Evolutionary conservation across 2,888 invertebrate species (phyloP).

Genomic region (Cistogaster globosa): DNA sequence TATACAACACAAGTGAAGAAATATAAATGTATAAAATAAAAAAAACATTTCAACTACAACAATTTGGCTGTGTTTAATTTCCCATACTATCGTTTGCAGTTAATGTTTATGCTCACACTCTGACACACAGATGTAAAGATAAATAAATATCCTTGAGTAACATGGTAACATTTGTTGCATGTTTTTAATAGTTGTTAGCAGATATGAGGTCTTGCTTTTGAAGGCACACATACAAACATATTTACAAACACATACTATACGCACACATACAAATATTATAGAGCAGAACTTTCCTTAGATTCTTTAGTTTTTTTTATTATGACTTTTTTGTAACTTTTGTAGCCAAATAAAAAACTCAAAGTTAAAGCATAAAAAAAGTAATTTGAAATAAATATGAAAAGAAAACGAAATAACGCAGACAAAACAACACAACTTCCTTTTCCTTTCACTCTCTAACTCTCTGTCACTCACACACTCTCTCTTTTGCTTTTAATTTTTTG

Average conservation of each 20-base stretch:
- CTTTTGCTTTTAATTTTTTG: neutral
- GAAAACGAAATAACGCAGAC: slow-evolving; percentile 17
- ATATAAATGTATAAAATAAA: slow-evolving; percentile 24
- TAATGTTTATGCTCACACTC: neutral
- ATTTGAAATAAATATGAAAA: slow-evolving; percentile 55
- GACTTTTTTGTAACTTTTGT: slow-evolving; percentile 37
- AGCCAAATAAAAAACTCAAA: slow-evolving; percentile 56
- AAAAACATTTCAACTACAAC: slow-evolving; percentile 3
- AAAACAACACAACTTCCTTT: slow-evolving; percentile 44
- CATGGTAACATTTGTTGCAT: slow-evolving; percentile 64
- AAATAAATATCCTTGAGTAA: slow-evolving; percentile 55
- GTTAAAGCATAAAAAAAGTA: slow-evolving; percentile 36
- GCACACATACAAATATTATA: neutral
- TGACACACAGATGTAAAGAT: slow-evolving; percentile 11
- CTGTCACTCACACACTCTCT: neutral
- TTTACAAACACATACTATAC: neutral
- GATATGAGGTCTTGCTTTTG: slow-evolving; percentile 30
- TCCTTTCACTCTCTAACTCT: neutral
- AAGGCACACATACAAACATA: too few species aligned
- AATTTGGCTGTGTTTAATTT: slow-evolving; percentile 60
- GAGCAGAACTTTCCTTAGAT: slow-evolving; percentile 23
- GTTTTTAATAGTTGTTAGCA: slow-evolving; percentile 31
- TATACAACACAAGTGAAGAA: neutral
- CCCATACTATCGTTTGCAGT: slow-evolving; percentile 7
- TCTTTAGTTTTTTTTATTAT: slow-evolving; percentile 12